Percentiles rank a stretch among this genome's conserved stretches.
phyloP scores from a whole-genome alignment of 53 echinoderm and acorn worm genomes.

The Holothuria scabra region DNA sequence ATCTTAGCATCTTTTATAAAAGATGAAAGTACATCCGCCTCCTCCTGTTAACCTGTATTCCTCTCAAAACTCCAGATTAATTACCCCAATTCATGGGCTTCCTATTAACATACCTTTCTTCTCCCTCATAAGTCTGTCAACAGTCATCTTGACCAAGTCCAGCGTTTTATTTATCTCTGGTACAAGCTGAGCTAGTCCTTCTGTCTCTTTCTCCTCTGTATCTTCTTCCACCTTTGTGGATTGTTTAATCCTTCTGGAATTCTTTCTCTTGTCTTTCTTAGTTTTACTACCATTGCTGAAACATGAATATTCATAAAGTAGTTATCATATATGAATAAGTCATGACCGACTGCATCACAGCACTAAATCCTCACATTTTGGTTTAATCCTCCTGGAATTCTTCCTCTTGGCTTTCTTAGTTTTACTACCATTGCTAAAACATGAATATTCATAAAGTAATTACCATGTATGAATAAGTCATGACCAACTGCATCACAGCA shows the following conservation, averaged over 20 bases:
- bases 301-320: background rate
- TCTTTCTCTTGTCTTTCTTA: slow-evolving; percentile 45
- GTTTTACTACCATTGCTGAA: slow-evolving; percentile 44
- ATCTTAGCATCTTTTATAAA: too few species aligned
- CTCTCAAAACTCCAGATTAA: background rate
- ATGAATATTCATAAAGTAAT: background rate
- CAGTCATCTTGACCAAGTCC: slow-evolving; percentile 76
- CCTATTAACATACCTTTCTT: slow-evolving; percentile 49
- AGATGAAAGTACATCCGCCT: too few species aligned
- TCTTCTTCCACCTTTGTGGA: slow-evolving; percentile 34
- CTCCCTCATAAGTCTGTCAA: slow-evolving; percentile 74
- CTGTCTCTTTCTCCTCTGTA: slow-evolving; percentile 91
- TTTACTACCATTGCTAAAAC: slow-evolving; percentile 43
- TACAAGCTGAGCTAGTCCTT: slow-evolving; percentile 90
- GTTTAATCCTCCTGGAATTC: background rate
- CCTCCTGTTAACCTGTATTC: too few species aligned
- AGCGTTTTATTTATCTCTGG: slow-evolving; percentile 93
- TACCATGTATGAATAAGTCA: too few species aligned
- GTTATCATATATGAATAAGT: too few species aligned
- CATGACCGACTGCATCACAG: too few species aligned
- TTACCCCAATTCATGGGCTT: too few species aligned
- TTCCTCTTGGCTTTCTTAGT: slow-evolving; percentile 45
- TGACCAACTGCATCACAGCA: too few species aligned
- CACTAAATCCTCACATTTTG: too few species aligned
- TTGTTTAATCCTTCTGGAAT: background rate